Conservation (phyloP, 2,113 vertebrate species). For the Callaeas wilsoni region DNA sequence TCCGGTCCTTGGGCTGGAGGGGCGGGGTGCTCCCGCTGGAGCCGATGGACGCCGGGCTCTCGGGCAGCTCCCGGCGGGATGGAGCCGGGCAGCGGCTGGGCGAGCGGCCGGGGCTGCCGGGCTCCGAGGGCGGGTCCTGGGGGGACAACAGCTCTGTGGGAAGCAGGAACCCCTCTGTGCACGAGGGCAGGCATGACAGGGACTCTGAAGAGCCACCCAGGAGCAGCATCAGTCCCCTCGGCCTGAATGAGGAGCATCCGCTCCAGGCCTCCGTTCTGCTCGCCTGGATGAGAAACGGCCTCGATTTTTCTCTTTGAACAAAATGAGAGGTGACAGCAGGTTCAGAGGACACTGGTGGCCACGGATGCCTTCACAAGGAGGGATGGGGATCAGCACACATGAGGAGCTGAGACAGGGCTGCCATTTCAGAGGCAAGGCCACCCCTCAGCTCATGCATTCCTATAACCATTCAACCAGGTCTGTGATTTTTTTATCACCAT, state of each 20-base stretch:
- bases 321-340: background rate
- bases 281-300: background rate
- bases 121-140: constrained; percentile 82
- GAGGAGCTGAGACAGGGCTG: background rate
- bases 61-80: constrained; percentile 68
- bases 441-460: background rate
- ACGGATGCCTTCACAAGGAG: background rate
- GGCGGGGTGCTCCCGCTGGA: constrained; percentile 75
- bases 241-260: accelerated
- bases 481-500: background rate
- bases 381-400: background rate
- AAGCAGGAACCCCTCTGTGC: background rate
- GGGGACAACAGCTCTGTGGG: background rate
- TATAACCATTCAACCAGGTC: background rate
- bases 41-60: constrained; percentile 74
- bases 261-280: background rate
- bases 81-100: constrained; percentile 68
- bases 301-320: background rate
- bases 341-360: background rate
- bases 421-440: background rate
- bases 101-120: constrained; percentile 66
- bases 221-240: accelerated
- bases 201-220: accelerated
- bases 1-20: constrained; percentile 74
- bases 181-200: background rate